Evolutionary conservation across 2,888 invertebrate genomes (phyloP), one percentile per base, ranked within the genome.

Genomic region (Cheilosia vernalis): DNA sequence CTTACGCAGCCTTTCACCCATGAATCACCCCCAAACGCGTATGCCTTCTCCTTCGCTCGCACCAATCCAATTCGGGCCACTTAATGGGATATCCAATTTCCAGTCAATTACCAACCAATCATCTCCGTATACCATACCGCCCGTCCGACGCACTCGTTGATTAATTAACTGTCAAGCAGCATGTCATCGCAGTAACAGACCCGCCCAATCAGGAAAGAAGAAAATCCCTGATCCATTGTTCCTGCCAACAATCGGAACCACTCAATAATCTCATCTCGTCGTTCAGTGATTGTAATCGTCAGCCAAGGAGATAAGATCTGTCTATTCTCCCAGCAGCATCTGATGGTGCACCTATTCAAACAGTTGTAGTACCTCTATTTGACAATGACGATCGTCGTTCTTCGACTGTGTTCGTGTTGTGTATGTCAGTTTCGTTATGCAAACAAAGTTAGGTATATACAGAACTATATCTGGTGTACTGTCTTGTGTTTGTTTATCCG

Each of bases 161-260:
- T 81, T 77, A 85, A 85, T 85, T 81, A 85, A 81, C 85, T 85
- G 85, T 81, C 85, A 85, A 63, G 81, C 66, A 67, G 70, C 76
- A 69, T 80, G 85, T 83, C 83, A 76, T 51, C 66, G 70, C 33
- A n/a, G 66, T 56, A 66, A 84, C 27, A 55, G 37, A 61, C 42
- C 76, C 85, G 72, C 85, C 85, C 76, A 80, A 72, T 76, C 70
- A 80, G 84, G 74, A 85, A 85, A 80, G 58, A 55, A 79, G 53
- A 80, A 47, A 80, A 81, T 77, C 72, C 72, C 72, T 44, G 72
- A 53, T 66, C 81, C 66, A 80, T 85, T 85, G 81, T 85, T 24
- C 70, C 63, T 61, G 77, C 51, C 80, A 72, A 81, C 76, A 81
- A 81, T 81, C 81, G 70, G 76, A 81, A 76, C 76, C 85, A 80